Base-by-base conservation (phyloP, 2,113 vertebrate genomes). In the Hydrolagus affinis region DNA sequence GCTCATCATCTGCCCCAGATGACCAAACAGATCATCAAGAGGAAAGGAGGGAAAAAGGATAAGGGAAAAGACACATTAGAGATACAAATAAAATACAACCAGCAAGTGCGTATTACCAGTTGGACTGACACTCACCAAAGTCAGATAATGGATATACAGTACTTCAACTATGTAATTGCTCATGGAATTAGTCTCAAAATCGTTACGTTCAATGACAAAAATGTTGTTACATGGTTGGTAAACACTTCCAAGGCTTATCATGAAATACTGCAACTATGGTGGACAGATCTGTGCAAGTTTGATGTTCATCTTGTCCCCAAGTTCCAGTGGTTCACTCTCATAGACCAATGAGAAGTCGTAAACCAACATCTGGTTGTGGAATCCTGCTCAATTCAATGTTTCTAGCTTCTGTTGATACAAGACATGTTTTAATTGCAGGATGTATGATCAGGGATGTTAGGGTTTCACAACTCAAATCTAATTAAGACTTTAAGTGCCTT, bases 1-100 rank as follows among this genome's bases (percentile, higher is more conserved):
- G 96, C 92, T 99, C 98, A 89, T 99, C 97, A 59, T 99, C 98
- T 99, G 88, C 88, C 88, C 70, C 64, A 30, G 64, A 71, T 62
- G 69, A 68, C 25, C 75, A 8, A 56, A 87, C 87, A 78, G 72
- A 78, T 87, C 87, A 59, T 85, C 85, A 70, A 25, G 88, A 14
- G 85, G 66, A 90, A 12, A 91, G 88, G 85, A 87, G 77, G 89
- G 90, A 90, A 86, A 92, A 69, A 90, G 89, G 87, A 88, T 0
- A 85, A 93, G 86, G 77, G 12, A 72, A 59, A 71, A 85, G n/a
- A 85, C 7, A 66, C 15, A 66, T 83, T 83, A 83, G 85, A 85
- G 32, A 71, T 62, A 3, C 3, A 83, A 25, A 83, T 10, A 30
- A 66, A 11, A n/a, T n/a, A n/a, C n/a, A n/a, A n/a, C n/a, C 3